A percentile compares a stretch with the other conserved stretches of the same genome.
These are phyloP conservation scores for Sinocyclocheilus rhinocerous DNA, from an alignment of 2,113 vertebrate species.

Conservation along the genomic window DNA sequence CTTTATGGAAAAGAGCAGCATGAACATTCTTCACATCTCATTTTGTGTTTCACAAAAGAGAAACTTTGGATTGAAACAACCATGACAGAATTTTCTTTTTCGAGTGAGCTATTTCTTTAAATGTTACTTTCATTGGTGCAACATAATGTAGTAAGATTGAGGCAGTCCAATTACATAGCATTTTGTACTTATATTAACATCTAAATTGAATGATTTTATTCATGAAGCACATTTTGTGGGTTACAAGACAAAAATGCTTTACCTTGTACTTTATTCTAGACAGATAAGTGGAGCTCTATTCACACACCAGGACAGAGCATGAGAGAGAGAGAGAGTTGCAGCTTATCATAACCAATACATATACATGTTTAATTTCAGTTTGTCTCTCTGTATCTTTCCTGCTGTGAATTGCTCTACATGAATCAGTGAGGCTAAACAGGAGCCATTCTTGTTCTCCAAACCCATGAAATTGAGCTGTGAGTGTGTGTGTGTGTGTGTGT, in stretches of 20 bases:
- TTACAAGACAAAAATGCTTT: not conserved
- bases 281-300: not conserved
- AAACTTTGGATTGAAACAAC: not conserved
- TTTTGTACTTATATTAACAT: not conserved
- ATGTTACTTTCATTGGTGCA: not conserved
- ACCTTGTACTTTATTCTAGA: not conserved
- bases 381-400: conserved; percentile 10
- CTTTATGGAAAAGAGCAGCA: not conserved
- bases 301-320: not conserved
- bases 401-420: conserved; percentile 40
- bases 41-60: not conserved
- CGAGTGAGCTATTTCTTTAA: not conserved
- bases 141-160: not conserved
- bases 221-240: not conserved
- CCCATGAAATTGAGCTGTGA: conserved; percentile 16
- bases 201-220: not conserved
- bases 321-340: not conserved
- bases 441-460: conserved; percentile 27
- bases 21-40: not conserved
- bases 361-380: conserved; percentile 3
- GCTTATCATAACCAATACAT: conserved; percentile 2
- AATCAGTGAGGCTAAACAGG: conserved; percentile 31
- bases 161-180: not conserved
- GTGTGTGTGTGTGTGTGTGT: not conserved
- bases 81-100: not conserved